phyloP scores from a whole-genome alignment of 2,888 invertebrate species.

The Ligdia adustata region DNA sequence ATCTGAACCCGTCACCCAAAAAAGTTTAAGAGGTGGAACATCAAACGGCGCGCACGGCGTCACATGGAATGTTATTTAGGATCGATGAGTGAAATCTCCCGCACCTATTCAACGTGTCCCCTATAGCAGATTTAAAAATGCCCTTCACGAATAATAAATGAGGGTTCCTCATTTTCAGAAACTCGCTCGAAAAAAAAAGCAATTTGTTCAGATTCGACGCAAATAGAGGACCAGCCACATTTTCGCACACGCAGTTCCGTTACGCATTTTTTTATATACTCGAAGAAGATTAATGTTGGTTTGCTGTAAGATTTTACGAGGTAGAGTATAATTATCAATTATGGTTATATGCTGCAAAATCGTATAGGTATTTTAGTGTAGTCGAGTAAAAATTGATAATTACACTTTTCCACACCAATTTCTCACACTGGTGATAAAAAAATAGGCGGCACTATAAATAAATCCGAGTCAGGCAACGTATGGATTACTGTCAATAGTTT shows the following conservation, averaged over 20 bases:
- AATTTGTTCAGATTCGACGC: slow-evolving; percentile 29
- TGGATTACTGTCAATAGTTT: too few species aligned
- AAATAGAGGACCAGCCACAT: slow-evolving; percentile 17
- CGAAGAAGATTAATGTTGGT: slow-evolving; percentile 10
- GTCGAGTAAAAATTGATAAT: too few species aligned
- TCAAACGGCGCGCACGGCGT: slow-evolving; percentile 17
- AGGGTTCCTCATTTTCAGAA: slow-evolving; percentile 31
- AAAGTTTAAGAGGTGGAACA: slow-evolving; percentile 16
- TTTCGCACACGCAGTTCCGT: slow-evolving; percentile 11
- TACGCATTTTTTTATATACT: too few species aligned
- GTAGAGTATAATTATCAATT: too few species aligned
- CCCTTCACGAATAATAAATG: slow-evolving; percentile 34
- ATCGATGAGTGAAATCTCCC: slow-evolving; percentile 21
- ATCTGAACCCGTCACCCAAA: slow-evolving; percentile 2
- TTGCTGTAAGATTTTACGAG: slow-evolving; percentile 1
- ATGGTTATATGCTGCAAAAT: too few species aligned
- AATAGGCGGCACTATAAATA: too few species aligned
- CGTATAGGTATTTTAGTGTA: too few species aligned
- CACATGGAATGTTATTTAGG: slow-evolving; percentile 19
- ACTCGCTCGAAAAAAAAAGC: slow-evolving; percentile 28
- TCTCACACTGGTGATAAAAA: too few species aligned
- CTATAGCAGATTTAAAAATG: slow-evolving; percentile 32
- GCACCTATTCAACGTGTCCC: slow-evolving; percentile 23
- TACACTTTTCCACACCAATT: too few species aligned
- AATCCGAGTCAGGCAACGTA: too few species aligned